A percentile compares a stretch with the other conserved stretches of the same genome.
Conservation (phyloP, 2,113 vertebrate species). For the Machaerirhynchus nigripectus region DNA sequence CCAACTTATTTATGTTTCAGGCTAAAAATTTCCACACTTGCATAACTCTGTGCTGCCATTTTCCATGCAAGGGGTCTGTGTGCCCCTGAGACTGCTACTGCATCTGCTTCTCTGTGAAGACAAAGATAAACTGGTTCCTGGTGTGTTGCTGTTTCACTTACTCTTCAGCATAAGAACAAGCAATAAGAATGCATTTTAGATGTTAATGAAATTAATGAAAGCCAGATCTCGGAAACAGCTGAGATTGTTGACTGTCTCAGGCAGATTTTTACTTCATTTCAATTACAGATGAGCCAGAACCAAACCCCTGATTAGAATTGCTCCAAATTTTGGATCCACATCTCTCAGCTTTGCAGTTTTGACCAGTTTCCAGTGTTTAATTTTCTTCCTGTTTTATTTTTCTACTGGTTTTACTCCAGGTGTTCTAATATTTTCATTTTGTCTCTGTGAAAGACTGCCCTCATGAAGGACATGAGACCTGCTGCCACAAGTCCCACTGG, state of each 20-base stretch:
- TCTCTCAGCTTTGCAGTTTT: conserved; percentile 26
- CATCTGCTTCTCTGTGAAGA: conserved; percentile 25
- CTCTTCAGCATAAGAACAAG: conserved; percentile 61
- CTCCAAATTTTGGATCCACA: conserved; percentile 43
- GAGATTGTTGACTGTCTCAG: conserved; percentile 66
- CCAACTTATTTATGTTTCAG: neutral
- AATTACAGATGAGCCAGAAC: conserved; percentile 62
- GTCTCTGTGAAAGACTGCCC: neutral
- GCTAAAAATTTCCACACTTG: neutral
- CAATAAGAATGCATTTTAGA: conserved; percentile 60
- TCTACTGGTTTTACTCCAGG: conserved; percentile 17
- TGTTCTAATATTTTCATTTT: neutral
- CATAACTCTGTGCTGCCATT: neutral
- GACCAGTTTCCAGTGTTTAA: conserved; percentile 6
- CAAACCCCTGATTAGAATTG: conserved; percentile 47
- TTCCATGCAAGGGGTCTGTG: neutral
- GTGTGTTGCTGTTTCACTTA: conserved; percentile 9
- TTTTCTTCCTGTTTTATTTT: neutral
- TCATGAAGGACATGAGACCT: neutral
- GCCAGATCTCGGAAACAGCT: conserved; percentile 44
- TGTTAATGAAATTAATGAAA: conserved; percentile 70
- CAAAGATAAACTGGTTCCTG: conserved; percentile 45
- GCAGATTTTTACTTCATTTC: conserved; percentile 61
- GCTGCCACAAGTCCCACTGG: neutral
- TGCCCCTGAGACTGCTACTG: neutral